phyloP scores from a whole-genome alignment of 2,113 vertebrate genomes.

The Bos javanicus region DNA sequence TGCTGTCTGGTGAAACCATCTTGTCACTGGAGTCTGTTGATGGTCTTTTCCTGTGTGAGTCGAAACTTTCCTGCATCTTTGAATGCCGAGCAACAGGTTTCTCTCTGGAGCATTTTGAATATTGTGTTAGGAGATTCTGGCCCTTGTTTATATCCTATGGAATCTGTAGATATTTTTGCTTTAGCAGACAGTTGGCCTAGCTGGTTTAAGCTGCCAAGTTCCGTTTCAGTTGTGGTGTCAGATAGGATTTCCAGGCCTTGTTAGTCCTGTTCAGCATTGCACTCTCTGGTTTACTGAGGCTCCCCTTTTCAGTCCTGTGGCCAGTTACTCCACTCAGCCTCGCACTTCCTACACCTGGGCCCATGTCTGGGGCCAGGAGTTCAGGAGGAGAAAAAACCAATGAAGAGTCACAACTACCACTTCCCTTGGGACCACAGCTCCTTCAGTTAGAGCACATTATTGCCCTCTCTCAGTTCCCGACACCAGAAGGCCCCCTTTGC shows the following conservation, averaged over 20 bases:
- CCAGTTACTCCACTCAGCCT: neutral
- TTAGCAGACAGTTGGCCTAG: neutral
- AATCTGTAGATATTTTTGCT: neutral
- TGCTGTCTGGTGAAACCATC: neutral
- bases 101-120: neutral
- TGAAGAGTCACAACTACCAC: neutral
- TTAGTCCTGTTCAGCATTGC: neutral
- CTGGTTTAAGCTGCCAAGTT: neutral
- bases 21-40: neutral
- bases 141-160: neutral
- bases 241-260: neutral
- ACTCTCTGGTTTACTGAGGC: neutral
- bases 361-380: neutral
- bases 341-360: neutral
- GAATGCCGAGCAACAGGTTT: neutral
- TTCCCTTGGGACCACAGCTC: neutral
- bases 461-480: neutral
- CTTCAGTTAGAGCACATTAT: neutral
- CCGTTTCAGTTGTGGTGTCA: neutral
- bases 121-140: neutral
- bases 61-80: neutral
- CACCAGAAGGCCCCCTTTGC: neutral
- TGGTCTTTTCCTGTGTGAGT: neutral
- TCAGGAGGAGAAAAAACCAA: neutral
- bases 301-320: neutral